Conservation (phyloP, 2,113 vertebrate genomes). For the Pionites leucogaster region DNA sequence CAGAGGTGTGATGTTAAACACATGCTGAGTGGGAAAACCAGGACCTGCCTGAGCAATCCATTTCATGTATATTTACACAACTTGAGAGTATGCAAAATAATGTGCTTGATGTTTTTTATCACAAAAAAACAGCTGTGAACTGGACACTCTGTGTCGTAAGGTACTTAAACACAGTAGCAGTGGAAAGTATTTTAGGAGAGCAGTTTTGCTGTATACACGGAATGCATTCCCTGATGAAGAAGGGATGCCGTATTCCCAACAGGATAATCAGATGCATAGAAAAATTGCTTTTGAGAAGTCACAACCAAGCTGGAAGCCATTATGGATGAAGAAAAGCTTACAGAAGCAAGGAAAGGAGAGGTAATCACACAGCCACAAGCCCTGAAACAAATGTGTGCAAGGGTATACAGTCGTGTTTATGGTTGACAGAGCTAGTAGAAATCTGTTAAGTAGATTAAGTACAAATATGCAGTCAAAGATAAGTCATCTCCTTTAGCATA, state of each 20-base stretch:
- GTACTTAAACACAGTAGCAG: not conserved
- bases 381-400: not conserved
- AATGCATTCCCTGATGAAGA: not conserved
- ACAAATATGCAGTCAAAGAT: conserved; percentile 23
- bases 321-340: conserved; percentile 3
- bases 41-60: not conserved
- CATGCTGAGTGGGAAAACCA: not conserved
- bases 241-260: not conserved
- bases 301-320: not conserved
- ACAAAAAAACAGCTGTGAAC: not conserved
- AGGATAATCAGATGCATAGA: not conserved
- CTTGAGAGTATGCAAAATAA: not conserved
- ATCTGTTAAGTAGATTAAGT: conserved; percentile 47
- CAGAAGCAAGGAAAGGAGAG: not conserved
- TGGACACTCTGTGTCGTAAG: not conserved
- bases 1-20: not conserved
- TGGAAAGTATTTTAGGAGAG: not conserved
- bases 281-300: not conserved
- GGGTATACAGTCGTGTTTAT: not conserved
- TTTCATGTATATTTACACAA: not conserved
- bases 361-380: conserved; percentile 35
- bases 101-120: not conserved
- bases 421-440: not conserved
- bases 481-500: conserved; percentile 11
- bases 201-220: not conserved